A percentile compares a stretch with the other conserved stretches of the same genome.
These are phyloP conservation scores for Diplolepis rosae DNA, from an alignment of 2,888 invertebrate genomes.

Conservation along the genomic window DNA sequence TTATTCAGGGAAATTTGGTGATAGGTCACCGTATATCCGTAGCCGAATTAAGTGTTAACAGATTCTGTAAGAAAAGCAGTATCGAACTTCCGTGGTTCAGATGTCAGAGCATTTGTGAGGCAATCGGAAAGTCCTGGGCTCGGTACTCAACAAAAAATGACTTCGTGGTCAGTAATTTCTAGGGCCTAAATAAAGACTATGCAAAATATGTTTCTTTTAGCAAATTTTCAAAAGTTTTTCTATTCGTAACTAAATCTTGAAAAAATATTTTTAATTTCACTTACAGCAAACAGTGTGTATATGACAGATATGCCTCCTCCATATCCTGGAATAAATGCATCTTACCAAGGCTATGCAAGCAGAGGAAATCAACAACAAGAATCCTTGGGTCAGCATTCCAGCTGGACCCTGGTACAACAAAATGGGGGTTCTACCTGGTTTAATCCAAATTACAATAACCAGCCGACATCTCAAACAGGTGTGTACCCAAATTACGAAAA, in stretches of 20 bases:
- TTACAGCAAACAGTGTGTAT: slow-evolving; percentile 86
- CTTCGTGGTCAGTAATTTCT: too few relatives aligned
- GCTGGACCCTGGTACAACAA: slow-evolving; percentile 52
- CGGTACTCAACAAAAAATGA: too few relatives aligned
- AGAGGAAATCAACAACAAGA: slow-evolving; percentile 59
- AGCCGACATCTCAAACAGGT: slow-evolving; percentile 71
- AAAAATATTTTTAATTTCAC: background rate
- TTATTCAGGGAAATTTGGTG: too few relatives aligned
- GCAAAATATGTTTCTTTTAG: too few relatives aligned
- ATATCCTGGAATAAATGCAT: slow-evolving; percentile 88
- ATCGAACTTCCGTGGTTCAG: too few relatives aligned
- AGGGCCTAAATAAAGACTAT: too few relatives aligned
- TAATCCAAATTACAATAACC: slow-evolving; percentile 69
- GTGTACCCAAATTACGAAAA: slow-evolving; percentile 69
- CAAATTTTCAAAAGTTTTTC: background rate
- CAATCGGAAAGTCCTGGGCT: too few relatives aligned
- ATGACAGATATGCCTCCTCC: slow-evolving; percentile 95
- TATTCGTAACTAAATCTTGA: background rate
- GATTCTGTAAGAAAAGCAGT: too few relatives aligned
- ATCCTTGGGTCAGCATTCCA: slow-evolving; percentile 58
- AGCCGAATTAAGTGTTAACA: too few relatives aligned
- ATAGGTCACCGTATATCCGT: too few relatives aligned
- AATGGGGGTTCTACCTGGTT: slow-evolving; percentile 69
- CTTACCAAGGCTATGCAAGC: slow-evolving; percentile 71
- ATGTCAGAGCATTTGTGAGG: too few relatives aligned